These are phyloP conservation scores for Rhabditophanes sp. DNA, from an alignment of 2,888 invertebrate species.

Conservation along the genomic window DNA sequence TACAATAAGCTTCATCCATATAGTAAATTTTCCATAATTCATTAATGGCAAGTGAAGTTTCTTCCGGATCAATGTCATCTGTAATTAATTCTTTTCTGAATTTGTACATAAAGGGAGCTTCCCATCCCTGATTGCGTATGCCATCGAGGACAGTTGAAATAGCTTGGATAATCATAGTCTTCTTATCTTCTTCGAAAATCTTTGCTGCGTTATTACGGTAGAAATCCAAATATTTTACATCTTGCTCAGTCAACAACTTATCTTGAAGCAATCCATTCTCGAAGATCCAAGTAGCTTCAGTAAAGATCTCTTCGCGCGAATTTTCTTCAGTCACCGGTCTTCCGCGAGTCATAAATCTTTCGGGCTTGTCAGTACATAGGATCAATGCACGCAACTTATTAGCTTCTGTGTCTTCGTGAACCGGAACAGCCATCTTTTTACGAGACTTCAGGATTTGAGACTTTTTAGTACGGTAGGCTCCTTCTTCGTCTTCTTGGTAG, in stretches of 20 bases:
- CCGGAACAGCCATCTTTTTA: background rate
- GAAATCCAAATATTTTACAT: background rate
- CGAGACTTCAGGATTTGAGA: conserved; percentile 50
- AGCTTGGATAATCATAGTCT: too few species aligned
- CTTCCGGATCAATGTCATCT: conserved; percentile 53
- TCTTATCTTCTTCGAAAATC: too few species aligned
- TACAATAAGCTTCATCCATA: conserved; percentile 75
- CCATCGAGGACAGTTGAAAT: conserved; percentile 86
- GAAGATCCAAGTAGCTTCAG: conserved; percentile 94
- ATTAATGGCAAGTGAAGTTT: conserved; percentile 59
- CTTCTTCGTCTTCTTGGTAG: conserved; percentile 21
- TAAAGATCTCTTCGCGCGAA: conserved; percentile 60
- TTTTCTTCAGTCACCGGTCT: conserved; percentile 20
- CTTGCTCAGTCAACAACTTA: conserved; percentile 10
- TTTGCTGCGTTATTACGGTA: too few species aligned
- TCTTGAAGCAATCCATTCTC: conserved; percentile 62
- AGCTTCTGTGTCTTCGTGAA: conserved; percentile 1
- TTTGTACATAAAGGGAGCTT: conserved; percentile 95
- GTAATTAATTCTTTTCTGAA: conserved; percentile 93
- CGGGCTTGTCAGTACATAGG: conserved; percentile 49
- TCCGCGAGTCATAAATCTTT: conserved; percentile 47
- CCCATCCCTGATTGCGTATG: conserved; percentile 80
- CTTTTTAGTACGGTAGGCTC: too few species aligned
- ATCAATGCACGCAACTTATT: too few species aligned
- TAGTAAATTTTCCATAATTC: conserved; percentile 96